Base-by-base conservation (phyloP, 2,113 vertebrate genomes). In the Rhabdomys dilectus region DNA sequence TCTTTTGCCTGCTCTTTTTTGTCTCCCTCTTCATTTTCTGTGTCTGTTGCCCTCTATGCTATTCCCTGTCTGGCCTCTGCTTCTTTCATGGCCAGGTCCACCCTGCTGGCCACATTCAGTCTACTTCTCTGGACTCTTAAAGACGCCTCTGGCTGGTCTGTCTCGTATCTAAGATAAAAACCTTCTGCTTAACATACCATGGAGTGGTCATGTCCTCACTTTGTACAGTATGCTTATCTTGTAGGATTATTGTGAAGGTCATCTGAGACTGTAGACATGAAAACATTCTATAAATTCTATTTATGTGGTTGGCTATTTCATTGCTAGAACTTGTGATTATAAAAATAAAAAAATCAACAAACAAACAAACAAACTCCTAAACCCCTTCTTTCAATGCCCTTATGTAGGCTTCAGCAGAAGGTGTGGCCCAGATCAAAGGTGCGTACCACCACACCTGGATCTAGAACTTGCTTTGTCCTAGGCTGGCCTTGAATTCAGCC, bases 201-300 rank as follows among this genome's bases (percentile, higher is more conserved):
- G 73, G 39, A 76, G 4, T 0, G 1, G 39, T 76, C 73, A 76
- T 26, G 22, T 42, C 39, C 11, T 45, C 73, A 42, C 10, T 26
- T 75, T 42, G 10, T 75, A 42, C 9, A 75, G n/a, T 34, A 22
- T 10, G 62, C 12, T 34, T 42, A 15, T 26, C 4, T 94, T 51
- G 21, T 24, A 68, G 21, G 31, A 17, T 68, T 60, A 53, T 82
- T 84, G 51, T 94, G 45, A 94, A 66, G 64, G 84, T 68, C 36
- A 60, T 72, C 42, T 29, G 48, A 95, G n/a, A 93, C 22, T 36
- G 62, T 22, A 53, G 80, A 42, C 13, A n/a, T 62, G 53, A 53
- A 91, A 88, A 7, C 51, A 62, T 31, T 86, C 92, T 12, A 78
- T 42, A 88, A 64, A 62, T 85, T 92, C 21, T 94, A 34, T n/a